These are phyloP conservation scores for Cheirogaleus major DNA, from an alignment of 2,797 vertebrate species.

Conservation along the genomic window DNA sequence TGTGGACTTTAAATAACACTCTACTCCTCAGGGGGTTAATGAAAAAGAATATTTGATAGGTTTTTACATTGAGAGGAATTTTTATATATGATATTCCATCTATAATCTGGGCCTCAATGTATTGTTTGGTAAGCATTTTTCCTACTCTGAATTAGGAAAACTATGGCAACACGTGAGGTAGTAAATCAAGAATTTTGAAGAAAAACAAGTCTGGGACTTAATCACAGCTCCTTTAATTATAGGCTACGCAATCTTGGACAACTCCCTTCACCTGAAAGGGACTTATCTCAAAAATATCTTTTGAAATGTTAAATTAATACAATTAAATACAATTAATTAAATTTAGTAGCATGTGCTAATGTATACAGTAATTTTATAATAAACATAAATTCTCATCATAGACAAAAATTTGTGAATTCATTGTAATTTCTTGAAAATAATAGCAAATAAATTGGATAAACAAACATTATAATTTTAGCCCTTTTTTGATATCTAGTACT, in stretches of 20 bases:
- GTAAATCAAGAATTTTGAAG: not conserved
- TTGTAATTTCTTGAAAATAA: not conserved
- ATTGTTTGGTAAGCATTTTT: not conserved
- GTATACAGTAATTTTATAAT: not conserved
- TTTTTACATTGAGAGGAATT: not conserved
- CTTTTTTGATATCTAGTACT: not conserved
- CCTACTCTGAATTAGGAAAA: not conserved
- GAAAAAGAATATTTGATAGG: not conserved
- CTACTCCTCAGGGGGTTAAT: not conserved
- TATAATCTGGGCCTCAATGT: not conserved
- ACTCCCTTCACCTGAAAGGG: not conserved
- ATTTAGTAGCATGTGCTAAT: not conserved
- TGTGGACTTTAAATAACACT: not conserved
- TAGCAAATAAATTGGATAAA: not conserved
- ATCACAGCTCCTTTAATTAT: not conserved
- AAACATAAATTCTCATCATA: not conserved
- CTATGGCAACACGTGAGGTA: not conserved
- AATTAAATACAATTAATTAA: not conserved
- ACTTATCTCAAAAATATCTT: not conserved
- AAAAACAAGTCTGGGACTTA: not conserved
- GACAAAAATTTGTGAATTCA: not conserved
- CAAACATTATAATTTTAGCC: not conserved
- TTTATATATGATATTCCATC: not conserved
- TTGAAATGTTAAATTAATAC: not conserved
- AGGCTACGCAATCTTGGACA: not conserved